phyloP scores from a whole-genome alignment of 1,140 invertebrate genomes.

The Drosophila micromelanica region DNA sequence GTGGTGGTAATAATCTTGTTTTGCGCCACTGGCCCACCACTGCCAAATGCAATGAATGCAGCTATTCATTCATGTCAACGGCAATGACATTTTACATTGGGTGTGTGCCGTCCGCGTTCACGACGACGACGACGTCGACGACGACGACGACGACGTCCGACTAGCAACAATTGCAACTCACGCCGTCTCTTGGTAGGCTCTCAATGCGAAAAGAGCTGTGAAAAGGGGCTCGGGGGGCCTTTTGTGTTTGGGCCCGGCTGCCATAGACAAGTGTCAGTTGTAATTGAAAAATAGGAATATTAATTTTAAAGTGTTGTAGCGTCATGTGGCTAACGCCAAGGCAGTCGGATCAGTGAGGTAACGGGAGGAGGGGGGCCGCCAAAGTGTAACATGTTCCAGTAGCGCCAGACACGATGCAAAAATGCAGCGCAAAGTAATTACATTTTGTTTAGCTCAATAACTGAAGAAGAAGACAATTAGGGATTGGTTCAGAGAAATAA shows the following conservation, averaged over 20 bases:
- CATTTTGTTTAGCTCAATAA: slow-evolving; percentile 30
- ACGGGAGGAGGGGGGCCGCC: slow-evolving; percentile 1
- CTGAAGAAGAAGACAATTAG: not conserved
- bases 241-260: slow-evolving; percentile 53
- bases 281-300: slow-evolving; percentile 82
- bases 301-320: slow-evolving; percentile 68
- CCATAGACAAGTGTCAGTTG: slow-evolving; percentile 78
- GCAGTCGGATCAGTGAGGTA: not conserved
- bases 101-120: slow-evolving; percentile 54
- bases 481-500: slow-evolving; percentile 15
- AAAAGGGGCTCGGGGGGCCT: not conserved
- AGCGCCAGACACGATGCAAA: slow-evolving; percentile 53
- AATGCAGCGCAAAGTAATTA: slow-evolving; percentile 72
- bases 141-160: slow-evolving; percentile 26
- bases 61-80: slow-evolving; percentile 84
- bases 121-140: slow-evolving; percentile 4
- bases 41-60: slow-evolving; percentile 82
- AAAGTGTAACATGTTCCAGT: slow-evolving; percentile 55
- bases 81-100: slow-evolving; percentile 82
- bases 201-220: not conserved
- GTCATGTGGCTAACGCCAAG: slow-evolving; percentile 11
- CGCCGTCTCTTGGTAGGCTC: slow-evolving; percentile 59
- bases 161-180: slow-evolving; percentile 52
- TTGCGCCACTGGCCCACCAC: slow-evolving; percentile 4
- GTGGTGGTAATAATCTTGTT: slow-evolving; percentile 29